Base-by-base conservation (phyloP, 2,888 invertebrate genomes). In the Nephrotoma appendiculata region DNA sequence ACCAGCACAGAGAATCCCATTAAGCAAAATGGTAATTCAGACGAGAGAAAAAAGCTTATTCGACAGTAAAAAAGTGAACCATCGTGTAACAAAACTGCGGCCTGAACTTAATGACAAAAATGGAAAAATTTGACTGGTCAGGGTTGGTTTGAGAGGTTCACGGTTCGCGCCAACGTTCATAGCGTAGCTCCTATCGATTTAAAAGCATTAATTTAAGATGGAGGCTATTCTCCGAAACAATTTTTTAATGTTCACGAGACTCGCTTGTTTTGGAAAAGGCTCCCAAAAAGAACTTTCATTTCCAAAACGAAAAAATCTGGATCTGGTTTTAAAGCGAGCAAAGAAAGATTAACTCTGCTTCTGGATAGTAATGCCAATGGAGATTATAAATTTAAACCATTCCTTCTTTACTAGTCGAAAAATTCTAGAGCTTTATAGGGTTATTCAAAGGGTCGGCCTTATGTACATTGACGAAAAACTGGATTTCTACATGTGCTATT, bases 361-460 rank as follows among this genome's bases (percentile, higher is more conserved):
- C 88, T 90, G 12, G 89, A 89, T 87, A 89, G 31, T 31, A 31
- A 31, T 31, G 2, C 31, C 31, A 31, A 31, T 31, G 31, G 31
- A 31, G 31, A 31, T 31, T 31, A 2, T 71, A 89, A 89, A 87
- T 87, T 90, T 86, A 90, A 90, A 88, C 89, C 85, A 19, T 15
- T 43, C 86, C 84, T 90, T 15, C 1, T 52, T 52, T 52, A 52
- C 19, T 19, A 52, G 15, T 52, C 15, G 4, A n/a, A 52, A 52
- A n/a, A 52, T 15, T 19, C 19, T 52, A 15, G 52, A 52, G 52
- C 15, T 52, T 2, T 52, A 71, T 90, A 90, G 88, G 88, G 89
- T 86, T 87, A 87, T 85, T 88, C 87, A 85, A 90, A 90, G 88
- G 87, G 88, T 57, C 86, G 88, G 86, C 88, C 90, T 83, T 89